These are phyloP conservation scores for Athalia circularis DNA, from an alignment of 2,888 invertebrate species.

Conservation along the genomic window DNA sequence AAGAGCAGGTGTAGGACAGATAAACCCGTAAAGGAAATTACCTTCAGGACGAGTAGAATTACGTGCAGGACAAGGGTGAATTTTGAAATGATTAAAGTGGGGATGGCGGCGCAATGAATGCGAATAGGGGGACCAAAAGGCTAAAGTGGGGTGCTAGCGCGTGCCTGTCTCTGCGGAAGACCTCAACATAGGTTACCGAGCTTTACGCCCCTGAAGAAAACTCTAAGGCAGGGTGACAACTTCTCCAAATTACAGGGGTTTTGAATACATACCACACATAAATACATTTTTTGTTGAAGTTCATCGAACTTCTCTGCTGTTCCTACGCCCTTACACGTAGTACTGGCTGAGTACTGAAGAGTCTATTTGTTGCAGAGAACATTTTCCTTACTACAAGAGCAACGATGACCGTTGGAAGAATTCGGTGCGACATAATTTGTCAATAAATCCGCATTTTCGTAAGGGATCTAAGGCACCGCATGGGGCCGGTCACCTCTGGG, in stretches of 20 bases:
- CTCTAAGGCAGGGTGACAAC: neutral
- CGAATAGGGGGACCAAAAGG: slow-evolving; percentile 3
- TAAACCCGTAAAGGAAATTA: slow-evolving; percentile 61
- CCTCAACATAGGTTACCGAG: neutral
- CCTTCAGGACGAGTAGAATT: slow-evolving; percentile 44
- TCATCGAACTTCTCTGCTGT: neutral
- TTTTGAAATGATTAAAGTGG: slow-evolving; percentile 34
- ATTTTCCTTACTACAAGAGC: slow-evolving; percentile 91
- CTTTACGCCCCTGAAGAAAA: slow-evolving; percentile 1
- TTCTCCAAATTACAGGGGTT: too few relatives aligned
- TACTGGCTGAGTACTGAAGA: neutral
- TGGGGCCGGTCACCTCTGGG: slow-evolving; percentile 94
- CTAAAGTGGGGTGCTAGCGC: slow-evolving; percentile 53
- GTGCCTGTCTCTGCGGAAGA: slow-evolving; percentile 59
- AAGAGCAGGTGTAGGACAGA: slow-evolving; percentile 55
- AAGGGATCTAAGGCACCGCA: slow-evolving; percentile 91
- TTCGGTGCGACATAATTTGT: slow-evolving; percentile 92
- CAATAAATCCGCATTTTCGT: slow-evolving; percentile 93
- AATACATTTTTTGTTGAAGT: neutral
- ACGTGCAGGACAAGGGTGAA: slow-evolving; percentile 47
- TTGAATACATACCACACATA: too few relatives aligned
- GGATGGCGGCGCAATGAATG: slow-evolving; percentile 36
- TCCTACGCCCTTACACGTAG: neutral
- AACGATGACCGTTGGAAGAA: slow-evolving; percentile 96
- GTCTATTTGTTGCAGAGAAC: slow-evolving; percentile 79